Evolutionary conservation across 2,113 vertebrate genomes (phyloP).

Genomic region (Agelaius phoeniceus): DNA sequence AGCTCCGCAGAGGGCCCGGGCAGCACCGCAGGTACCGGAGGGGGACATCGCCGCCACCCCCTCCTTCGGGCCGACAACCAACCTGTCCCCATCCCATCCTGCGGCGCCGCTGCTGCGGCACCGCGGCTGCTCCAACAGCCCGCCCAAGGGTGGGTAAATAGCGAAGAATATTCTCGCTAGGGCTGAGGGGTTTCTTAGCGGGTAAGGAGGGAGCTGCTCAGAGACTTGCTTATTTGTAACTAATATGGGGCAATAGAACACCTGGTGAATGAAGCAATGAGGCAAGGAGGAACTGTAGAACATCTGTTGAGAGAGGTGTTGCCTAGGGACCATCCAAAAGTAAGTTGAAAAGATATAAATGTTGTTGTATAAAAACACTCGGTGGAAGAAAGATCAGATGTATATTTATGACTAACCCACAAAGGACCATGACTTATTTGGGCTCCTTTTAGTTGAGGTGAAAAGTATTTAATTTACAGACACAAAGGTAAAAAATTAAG

Average conservation of each 20-base stretch:
- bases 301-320: neutral
- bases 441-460: neutral
- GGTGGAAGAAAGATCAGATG: neutral
- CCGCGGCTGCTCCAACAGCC: rapidly evolving
- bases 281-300: neutral
- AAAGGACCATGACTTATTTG: neutral
- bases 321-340: neutral
- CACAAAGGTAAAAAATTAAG: neutral
- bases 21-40: neutral
- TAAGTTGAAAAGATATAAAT: neutral
- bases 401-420: neutral
- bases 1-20: conserved; percentile 55
- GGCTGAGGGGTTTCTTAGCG: neutral
- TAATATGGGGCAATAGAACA: neutral
- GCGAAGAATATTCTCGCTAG: rapidly evolving
- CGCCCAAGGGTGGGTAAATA: rapidly evolving
- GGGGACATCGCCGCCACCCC: rapidly evolving
- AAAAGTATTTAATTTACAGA: neutral
- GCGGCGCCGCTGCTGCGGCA: no score
- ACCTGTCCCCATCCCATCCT: rapidly evolving
- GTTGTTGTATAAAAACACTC: neutral
- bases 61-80: rapidly evolving
- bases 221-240: neutral
- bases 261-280: neutral
- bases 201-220: neutral